Evolutionary conservation across 2,113 vertebrate species (phyloP), one percentile per base, ranked within the genome.

Genomic region (Ictalurus furcatus): DNA sequence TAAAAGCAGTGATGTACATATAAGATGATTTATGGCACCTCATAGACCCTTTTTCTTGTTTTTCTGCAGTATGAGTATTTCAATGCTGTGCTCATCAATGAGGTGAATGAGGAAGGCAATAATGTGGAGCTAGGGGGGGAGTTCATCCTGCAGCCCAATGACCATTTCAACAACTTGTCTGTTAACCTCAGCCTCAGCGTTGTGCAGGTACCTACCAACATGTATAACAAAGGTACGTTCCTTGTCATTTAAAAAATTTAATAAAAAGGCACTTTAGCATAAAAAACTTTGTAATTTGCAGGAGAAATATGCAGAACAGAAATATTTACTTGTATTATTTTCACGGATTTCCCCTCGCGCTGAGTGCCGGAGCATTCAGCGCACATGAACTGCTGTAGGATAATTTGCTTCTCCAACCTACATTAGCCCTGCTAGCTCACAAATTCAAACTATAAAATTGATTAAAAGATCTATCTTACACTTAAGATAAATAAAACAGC

Each of bases 141-240:
- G 88, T 99, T 99, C 92, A 95, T 99, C 91, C 95, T 99, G 90
- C 97, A 99, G 86, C 98, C 98, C 40, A 99, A 99, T 25, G 98
- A 99, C 90, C 98, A 99, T 94, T 99, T 99, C 94, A 99, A 99
- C 94, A 99, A 99, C 91, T 93, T 99, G 92, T 98, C 98, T 19
- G 98, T 99, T 91, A 99, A 99, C 91, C 96, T 99, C 89, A 99
- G 98, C 65, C 95, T 99, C 93, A 99, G 98, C 73, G 98, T 98
- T 0, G 98, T 99, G 78, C 98, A 99, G 93, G 98, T 99, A 52
- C 98, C 98, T 89, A 99, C 98, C 30, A 99, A 99, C 93, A 99
- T 99, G 97, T 99, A 99, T 93, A 99, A 99, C 93, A 99, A 99
- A 90, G 91, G 91, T 92, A 84, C 4, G 73, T 14, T 76, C 3